phyloP scores from a whole-genome alignment of 2,797 vertebrate species.

The Artibeus lituratus region DNA sequence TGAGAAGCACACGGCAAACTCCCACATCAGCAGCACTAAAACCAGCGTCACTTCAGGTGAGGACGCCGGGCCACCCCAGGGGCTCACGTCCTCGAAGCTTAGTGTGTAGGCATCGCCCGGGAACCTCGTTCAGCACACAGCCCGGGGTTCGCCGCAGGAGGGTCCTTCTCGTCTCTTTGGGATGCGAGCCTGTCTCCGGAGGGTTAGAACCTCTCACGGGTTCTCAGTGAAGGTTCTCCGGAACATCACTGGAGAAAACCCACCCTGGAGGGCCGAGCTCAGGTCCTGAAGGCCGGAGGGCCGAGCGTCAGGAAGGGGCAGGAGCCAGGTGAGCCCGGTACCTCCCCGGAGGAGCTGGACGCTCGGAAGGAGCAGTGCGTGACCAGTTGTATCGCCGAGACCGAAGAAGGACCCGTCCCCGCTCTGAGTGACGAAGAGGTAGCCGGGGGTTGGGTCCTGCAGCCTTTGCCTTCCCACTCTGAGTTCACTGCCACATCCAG shows the following conservation, averaged over 20 bases:
- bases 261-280: rapidly evolving
- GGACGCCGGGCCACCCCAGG: neutral
- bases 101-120: neutral
- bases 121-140: no score
- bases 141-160: neutral
- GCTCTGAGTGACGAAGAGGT: no score
- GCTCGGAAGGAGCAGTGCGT: neutral
- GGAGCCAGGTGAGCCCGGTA: rapidly evolving
- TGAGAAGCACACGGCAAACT: rapidly evolving
- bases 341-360: rapidly evolving
- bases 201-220: neutral
- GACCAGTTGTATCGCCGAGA: neutral
- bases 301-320: neutral
- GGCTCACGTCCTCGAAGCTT: rapidly evolving
- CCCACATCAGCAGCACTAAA: neutral
- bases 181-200: neutral
- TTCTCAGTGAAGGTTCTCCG: neutral
- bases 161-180: no score
- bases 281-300: rapidly evolving
- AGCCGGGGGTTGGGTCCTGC: neutral
- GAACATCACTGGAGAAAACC: neutral
- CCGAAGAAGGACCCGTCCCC: neutral
- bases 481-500: no score
- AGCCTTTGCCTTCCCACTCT: no score
- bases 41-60: rapidly evolving